These are phyloP conservation scores for Intellagama lesueurii DNA, from an alignment of 2,797 vertebrate genomes.

Conservation along the genomic window DNA sequence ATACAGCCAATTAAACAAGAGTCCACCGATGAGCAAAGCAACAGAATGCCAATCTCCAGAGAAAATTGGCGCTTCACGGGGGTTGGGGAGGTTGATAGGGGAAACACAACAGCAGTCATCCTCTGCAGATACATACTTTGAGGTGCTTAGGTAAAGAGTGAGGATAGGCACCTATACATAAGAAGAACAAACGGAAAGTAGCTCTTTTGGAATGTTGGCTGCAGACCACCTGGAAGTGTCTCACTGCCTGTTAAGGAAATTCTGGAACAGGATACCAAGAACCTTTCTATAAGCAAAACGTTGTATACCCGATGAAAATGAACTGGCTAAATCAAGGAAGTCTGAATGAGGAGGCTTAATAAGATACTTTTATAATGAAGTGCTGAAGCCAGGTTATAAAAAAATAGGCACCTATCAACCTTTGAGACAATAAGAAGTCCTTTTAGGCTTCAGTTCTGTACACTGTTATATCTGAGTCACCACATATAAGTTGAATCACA, in stretches of 20 bases:
- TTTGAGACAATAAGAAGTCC: not conserved
- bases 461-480: not conserved
- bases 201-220: not conserved
- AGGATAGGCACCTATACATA: not conserved
- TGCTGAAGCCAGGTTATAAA: not conserved
- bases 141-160: not conserved
- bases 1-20: slow-evolving; percentile 13
- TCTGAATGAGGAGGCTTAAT: not conserved
- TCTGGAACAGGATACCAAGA: not conserved
- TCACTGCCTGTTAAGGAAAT: not conserved
- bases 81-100: not conserved
- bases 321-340: not conserved
- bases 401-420: not conserved
- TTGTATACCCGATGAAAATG: not conserved
- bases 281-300: not conserved
- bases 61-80: not conserved
- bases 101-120: not conserved
- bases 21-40: not conserved
- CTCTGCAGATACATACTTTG: not conserved
- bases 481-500: not conserved
- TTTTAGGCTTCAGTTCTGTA: not conserved
- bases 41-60: not conserved
- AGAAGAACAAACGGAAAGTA: not conserved
- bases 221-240: not conserved
- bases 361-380: not conserved